Percentiles rank a stretch among this genome's conserved stretches.
phyloP scores from a whole-genome alignment of 2,888 invertebrate genomes.

The Notodonta ziczac region DNA sequence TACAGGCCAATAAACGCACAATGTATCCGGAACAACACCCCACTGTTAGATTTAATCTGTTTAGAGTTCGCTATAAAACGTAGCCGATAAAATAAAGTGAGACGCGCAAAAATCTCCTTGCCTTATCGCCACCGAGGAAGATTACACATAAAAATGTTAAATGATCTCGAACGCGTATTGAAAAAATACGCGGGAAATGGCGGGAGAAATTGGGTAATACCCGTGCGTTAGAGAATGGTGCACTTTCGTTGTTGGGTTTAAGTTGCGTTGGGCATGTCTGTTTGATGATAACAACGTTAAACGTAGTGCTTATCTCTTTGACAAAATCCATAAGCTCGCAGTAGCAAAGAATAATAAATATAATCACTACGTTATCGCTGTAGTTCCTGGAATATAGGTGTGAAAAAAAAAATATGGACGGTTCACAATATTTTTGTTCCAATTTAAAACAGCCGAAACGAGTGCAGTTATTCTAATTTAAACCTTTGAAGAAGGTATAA shows the following conservation, averaged over 20 bases:
- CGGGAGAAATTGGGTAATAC: slow-evolving; percentile 62
- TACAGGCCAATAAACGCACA: slow-evolving; percentile 67
- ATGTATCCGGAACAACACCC: slow-evolving; percentile 57
- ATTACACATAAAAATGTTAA: slow-evolving; percentile 85
- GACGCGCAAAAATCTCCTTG: slow-evolving; percentile 75
- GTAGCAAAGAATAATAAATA: no score
- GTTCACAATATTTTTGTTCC: no score
- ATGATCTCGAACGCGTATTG: slow-evolving; percentile 82
- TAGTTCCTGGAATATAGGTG: no score
- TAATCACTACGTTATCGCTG: no score
- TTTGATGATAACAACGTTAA: no score
- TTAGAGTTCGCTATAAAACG: slow-evolving; percentile 76
- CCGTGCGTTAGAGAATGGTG: slow-evolving; percentile 34
- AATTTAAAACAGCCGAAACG: no score
- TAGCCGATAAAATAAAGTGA: slow-evolving; percentile 80
- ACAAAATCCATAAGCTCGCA: no score
- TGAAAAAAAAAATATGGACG: no score
- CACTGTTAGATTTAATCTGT: slow-evolving; percentile 80
- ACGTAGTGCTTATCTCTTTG: no score
- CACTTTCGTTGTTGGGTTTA: slow-evolving; percentile 7
- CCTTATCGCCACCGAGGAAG: slow-evolving; percentile 78
- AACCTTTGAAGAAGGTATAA: no score
- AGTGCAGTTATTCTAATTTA: no score
- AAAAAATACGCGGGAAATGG: slow-evolving; percentile 77
- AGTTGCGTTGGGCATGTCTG: no score